Evolutionary conservation across 2,797 vertebrate genomes (phyloP).

Genomic region (Dendrocincla tyrannina): DNA sequence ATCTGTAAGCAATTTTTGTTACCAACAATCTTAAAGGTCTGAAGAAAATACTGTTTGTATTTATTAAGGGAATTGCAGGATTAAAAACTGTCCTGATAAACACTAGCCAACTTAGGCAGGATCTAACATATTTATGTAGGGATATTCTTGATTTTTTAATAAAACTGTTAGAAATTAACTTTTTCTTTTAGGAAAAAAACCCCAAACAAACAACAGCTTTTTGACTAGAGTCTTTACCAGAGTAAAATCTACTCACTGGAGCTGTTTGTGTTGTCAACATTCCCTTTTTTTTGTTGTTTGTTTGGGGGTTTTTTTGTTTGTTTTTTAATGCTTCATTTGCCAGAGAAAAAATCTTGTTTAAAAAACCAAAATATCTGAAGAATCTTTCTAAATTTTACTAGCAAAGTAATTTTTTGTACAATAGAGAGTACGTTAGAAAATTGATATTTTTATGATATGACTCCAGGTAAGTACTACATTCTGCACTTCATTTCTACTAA

Average conservation of each 20-base stretch:
- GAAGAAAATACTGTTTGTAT: neutral
- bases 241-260: neutral
- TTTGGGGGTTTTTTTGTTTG: too few species aligned
- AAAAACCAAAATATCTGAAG: neutral
- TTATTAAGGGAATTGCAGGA: neutral
- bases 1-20: neutral
- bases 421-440: neutral
- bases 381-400: neutral
- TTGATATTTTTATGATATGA: fast-evolving
- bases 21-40: neutral
- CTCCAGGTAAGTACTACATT: neutral
- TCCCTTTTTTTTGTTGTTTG: too few species aligned
- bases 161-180: neutral
- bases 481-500: neutral
- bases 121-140: neutral
- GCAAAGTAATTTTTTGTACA: neutral
- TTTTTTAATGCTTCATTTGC: neutral
- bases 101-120: neutral
- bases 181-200: neutral
- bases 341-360: neutral
- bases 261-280: neutral
- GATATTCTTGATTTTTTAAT: neutral
- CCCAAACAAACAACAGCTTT: neutral
- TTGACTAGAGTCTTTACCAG: neutral
- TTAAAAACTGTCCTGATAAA: neutral